Evolutionary conservation across 2,888 invertebrate species (phyloP), one percentile per base, ranked within the genome.

Genomic region (Limenitis camilla): DNA sequence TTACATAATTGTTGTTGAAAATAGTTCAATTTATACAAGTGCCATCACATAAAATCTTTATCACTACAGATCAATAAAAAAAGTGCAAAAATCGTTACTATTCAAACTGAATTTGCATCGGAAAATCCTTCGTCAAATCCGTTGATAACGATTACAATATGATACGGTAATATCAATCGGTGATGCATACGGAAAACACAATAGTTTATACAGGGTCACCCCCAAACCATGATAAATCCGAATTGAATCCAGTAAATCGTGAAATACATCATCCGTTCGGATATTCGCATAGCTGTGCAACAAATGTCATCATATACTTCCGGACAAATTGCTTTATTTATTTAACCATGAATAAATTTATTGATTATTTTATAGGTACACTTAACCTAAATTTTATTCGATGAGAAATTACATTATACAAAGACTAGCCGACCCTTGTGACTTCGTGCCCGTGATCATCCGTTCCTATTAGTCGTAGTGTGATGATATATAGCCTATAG

Each of bases 231-330:
- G 43, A 44, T 28, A 44, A 53, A 43, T 43, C 32, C 27, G 30
- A 40, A 40, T 33, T 43, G 32, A 53, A 38, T 53, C 31, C 36
- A 32, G 31, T 38, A 48, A 43, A 40, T 35, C 38, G 35, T 31
- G 43, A 39, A 44, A 44, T 48, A 53, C 43, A 44, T 44, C 53
- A 44, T 40, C 35, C 31, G 35, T 6, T 36, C 48, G 38, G 11
- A 36, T 45, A 38, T 36, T 44, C 45, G 30, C 36, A n/a, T 9
- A 43, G 28, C 32, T 36, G 43, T 50, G 44, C 43, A 40, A 30
- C 39, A 49, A 43, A 48, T 53, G 53, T 53, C 42, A 40, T 49
- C 42, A 40, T 48, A 48, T 41, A 48, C 31, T 48, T 43, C 48
- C 52, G 48, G 32, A 27, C 41, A 28, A 42, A 48, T 48, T 33